Conservation (phyloP, 1,140 invertebrate species). For the Leptopilina clavipes region DNA sequence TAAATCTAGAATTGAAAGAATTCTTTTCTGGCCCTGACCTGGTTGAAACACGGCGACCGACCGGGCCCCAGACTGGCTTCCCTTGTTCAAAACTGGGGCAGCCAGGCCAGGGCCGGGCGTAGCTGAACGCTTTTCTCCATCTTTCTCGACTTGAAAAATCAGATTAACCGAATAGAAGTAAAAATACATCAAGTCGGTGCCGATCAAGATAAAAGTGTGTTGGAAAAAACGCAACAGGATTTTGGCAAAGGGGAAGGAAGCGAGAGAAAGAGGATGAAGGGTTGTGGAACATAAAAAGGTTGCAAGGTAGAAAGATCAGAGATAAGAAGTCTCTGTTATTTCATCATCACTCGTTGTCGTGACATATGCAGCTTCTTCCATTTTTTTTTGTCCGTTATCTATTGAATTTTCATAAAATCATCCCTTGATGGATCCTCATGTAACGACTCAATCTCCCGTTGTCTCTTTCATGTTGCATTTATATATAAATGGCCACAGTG, state of each 20-base stretch:
- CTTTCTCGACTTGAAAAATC: too few species aligned
- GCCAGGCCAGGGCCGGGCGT: too few species aligned
- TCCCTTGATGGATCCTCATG: conserved; percentile 36
- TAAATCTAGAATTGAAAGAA: too few species aligned
- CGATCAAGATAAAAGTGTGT: background rate
- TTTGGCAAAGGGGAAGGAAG: conserved; percentile 1
- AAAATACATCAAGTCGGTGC: background rate
- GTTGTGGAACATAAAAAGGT: background rate
- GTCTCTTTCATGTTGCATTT: background rate
- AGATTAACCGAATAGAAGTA: too few species aligned
- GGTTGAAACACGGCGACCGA: too few species aligned
- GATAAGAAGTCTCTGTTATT: background rate
- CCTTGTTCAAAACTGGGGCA: too few species aligned
- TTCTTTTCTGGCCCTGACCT: too few species aligned
- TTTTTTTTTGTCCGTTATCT: conserved; percentile 48
- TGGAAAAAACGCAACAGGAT: background rate
- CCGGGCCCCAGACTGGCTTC: too few species aligned
- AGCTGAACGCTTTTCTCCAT: too few species aligned
- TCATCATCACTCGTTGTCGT: background rate
- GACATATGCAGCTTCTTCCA: conserved; percentile 37
- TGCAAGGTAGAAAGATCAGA: background rate
- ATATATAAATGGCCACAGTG: background rate
- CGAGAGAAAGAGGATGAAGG: background rate
- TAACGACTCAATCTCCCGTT: conserved; percentile 34
- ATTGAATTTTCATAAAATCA: conserved; percentile 52